Conservation (phyloP, 2,797 vertebrate genomes). For the Hippocampus kuda region DNA sequence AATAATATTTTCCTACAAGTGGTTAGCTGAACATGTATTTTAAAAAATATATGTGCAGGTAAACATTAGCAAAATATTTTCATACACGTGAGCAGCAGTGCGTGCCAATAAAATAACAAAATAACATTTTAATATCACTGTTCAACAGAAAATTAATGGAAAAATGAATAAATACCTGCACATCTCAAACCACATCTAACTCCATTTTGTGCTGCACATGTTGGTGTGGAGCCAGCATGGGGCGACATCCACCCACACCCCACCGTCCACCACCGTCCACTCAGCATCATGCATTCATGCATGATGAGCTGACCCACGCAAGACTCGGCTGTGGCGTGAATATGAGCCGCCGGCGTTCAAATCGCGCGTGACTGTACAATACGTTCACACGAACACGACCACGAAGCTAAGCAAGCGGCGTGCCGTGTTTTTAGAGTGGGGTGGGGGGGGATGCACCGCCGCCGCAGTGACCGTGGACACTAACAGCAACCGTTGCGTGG, state of each 20-base stretch:
- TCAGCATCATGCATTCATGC: constrained; percentile 14
- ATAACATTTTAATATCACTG: not conserved
- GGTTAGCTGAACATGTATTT: not conserved
- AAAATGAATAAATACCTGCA: not conserved
- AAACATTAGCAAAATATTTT: too few relatives aligned
- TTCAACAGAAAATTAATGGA: not conserved
- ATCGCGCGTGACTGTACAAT: not conserved
- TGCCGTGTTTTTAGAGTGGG: not conserved
- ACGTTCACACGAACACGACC: not conserved
- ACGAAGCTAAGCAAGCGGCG: not conserved
- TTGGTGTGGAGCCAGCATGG: constrained; percentile 20
- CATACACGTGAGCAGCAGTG: not conserved
- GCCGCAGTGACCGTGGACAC: constrained; percentile 22
- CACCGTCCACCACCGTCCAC: too few relatives aligned
- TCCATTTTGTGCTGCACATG: not conserved
- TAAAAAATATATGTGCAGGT: not conserved
- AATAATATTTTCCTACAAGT: not conserved
- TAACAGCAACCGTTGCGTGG: constrained; percentile 32
- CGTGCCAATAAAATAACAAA: not conserved
- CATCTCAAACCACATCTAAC: not conserved
- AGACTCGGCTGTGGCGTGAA: not conserved
- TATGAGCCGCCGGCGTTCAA: not conserved
- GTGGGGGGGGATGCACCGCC: not conserved
- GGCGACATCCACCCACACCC: constrained; percentile 9
- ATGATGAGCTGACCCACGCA: constrained; percentile 2